Evolutionary conservation across 2,888 invertebrate genomes (phyloP).

Genomic region (Polylopha cassiicola): DNA sequence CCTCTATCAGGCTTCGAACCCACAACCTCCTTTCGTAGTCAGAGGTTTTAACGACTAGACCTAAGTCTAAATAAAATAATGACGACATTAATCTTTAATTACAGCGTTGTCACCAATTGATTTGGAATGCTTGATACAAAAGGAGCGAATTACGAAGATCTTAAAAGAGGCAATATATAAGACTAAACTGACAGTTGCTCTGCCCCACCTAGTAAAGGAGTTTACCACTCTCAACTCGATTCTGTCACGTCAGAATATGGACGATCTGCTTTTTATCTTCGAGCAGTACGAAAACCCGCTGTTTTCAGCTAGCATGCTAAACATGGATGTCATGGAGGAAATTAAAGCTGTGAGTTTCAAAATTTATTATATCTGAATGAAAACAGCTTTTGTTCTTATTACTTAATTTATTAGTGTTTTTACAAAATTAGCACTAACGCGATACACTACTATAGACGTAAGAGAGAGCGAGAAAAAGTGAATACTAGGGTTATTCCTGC

Average conservation of each 20-base stretch:
- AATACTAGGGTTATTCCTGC: no score
- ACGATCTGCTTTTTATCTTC: conserved; percentile 60
- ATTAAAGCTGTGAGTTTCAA: conserved; percentile 49
- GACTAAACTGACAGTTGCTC: conserved; percentile 60
- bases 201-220: conserved; percentile 57
- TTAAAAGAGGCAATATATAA: conserved; percentile 68
- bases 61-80: background rate
- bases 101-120: conserved; percentile 64
- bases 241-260: conserved; percentile 51
- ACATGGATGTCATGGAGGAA: conserved; percentile 59
- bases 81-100: conserved; percentile 1
- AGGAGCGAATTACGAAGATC: conserved; percentile 72
- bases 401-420: no score
- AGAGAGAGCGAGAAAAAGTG: no score
- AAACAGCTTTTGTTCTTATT: no score
- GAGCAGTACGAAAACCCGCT: conserved; percentile 66
- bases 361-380: background rate
- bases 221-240: conserved; percentile 46
- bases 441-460: no score
- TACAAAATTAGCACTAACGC: no score
- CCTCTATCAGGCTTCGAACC: no score
- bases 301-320: conserved; percentile 54
- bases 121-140: conserved; percentile 71
- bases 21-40: no score
- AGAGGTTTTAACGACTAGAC: no score